Evolutionary conservation across 1,140 invertebrate genomes (phyloP).

Genomic region (Fopius arisanus): DNA sequence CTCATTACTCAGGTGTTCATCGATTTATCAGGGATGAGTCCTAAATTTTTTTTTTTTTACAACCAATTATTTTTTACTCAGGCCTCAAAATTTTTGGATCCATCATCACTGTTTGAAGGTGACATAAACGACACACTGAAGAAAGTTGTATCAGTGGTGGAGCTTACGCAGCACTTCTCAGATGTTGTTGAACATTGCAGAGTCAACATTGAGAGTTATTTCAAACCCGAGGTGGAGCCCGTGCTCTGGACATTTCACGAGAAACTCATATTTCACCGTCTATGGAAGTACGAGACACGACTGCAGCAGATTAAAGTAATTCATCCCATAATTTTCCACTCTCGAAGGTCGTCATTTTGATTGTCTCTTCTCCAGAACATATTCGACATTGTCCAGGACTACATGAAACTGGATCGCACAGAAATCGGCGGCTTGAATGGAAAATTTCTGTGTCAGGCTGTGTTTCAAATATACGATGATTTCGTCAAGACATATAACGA

Average conservation of each 20-base stretch:
- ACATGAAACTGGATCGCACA: constrained; percentile 86
- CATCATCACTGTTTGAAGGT: constrained; percentile 68
- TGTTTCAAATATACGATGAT: constrained; percentile 70
- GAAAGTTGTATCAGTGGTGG: constrained; percentile 45
- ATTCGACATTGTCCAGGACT: constrained; percentile 78
- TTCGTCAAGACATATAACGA: constrained; percentile 76
- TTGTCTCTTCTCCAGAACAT: constrained; percentile 69
- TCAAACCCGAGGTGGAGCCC: constrained; percentile 60
- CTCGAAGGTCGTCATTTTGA: neutral
- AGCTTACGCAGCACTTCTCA: constrained; percentile 46
- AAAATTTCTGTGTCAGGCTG: constrained; percentile 68
- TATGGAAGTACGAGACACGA: constrained; percentile 68
- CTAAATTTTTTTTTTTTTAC: too few relatives aligned
- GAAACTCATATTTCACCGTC: constrained; percentile 70
- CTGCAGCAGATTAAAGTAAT: constrained; percentile 56
- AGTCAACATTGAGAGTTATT: constrained; percentile 67
- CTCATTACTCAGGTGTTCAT: constrained; percentile 72
- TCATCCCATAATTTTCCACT: neutral
- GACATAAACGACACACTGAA: constrained; percentile 66
- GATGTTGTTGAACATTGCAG: constrained; percentile 63
- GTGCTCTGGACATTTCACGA: constrained; percentile 72
- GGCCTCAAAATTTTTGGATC: constrained; percentile 55
- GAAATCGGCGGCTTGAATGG: constrained; percentile 84
- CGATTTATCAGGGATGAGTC: too few relatives aligned
- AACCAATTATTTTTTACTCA: constrained; percentile 22